Evolutionary conservation across 2,113 vertebrate species (phyloP).

Genomic region (Lynx canadensis): DNA sequence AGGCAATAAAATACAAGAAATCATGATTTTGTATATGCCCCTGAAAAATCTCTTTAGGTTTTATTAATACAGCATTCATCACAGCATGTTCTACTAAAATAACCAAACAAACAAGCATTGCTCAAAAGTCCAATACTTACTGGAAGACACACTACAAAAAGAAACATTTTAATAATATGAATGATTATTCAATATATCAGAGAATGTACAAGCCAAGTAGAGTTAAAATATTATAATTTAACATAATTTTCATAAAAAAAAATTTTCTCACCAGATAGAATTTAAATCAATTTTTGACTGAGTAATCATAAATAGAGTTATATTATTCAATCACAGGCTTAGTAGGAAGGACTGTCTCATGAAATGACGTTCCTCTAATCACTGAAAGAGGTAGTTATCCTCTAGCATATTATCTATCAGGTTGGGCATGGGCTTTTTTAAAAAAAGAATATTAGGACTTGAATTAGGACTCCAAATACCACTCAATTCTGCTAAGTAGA

Average conservation of each 20-base stretch:
- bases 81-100: conserved; percentile 16
- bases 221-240: neutral
- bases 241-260: conserved; percentile 13
- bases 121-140: neutral
- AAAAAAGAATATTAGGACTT: neutral
- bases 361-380: neutral
- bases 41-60: neutral
- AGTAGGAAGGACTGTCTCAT: neutral
- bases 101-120: neutral
- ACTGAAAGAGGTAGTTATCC: neutral
- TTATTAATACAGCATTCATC: neutral
- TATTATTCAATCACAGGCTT: neutral
- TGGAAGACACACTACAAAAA: neutral
- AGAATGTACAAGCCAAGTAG: neutral
- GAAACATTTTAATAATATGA: conserved; percentile 24
- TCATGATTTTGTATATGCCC: neutral
- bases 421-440: neutral
- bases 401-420: neutral
- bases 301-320: neutral
- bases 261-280: neutral
- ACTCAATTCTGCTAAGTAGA: neutral
- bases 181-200: neutral
- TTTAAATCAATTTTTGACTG: conserved; percentile 30
- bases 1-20: conserved; percentile 35
- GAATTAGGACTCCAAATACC: neutral